These are phyloP conservation scores for Patella pellucida DNA, from an alignment of 2,888 invertebrate genomes.

Conservation along the genomic window DNA sequence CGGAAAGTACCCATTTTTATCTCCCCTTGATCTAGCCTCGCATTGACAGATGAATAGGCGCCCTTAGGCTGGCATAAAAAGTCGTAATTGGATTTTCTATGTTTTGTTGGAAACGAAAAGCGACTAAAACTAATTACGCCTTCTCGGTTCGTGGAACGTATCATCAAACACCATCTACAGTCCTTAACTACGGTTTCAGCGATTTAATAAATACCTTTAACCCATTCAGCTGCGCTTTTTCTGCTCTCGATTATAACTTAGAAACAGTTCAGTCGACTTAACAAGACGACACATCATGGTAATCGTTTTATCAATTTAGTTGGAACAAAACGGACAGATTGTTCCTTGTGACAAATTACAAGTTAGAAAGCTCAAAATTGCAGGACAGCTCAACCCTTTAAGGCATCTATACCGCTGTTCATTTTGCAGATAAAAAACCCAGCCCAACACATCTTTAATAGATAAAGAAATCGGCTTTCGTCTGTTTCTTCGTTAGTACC, in stretches of 20 bases:
- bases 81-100: constrained; percentile 10
- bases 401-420: neutral
- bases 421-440: neutral
- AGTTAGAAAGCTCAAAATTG: constrained; percentile 1
- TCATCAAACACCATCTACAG: neutral
- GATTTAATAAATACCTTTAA: neutral
- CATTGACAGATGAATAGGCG: constrained; percentile 1
- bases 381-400: neutral
- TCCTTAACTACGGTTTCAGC: neutral
- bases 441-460: too few species aligned
- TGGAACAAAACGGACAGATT: neutral
- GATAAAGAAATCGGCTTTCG: too few species aligned
- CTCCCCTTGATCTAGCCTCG: constrained; percentile 1
- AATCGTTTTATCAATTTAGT: constrained; percentile 7
- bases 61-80: neutral
- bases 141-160: neutral
- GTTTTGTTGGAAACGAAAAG: constrained; percentile 2
- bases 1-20: neutral
- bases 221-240: constrained; percentile 9
- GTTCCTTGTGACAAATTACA: constrained; percentile 8
- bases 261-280: constrained; percentile 10
- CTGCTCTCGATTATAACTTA: constrained; percentile 10
- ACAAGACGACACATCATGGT: neutral
- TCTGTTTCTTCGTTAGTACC: too few species aligned
- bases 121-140: constrained; percentile 7